Evolutionary conservation across 2,888 invertebrate genomes (phyloP), one percentile per base, ranked within the genome.

Genomic region (Gortyna flavago): DNA sequence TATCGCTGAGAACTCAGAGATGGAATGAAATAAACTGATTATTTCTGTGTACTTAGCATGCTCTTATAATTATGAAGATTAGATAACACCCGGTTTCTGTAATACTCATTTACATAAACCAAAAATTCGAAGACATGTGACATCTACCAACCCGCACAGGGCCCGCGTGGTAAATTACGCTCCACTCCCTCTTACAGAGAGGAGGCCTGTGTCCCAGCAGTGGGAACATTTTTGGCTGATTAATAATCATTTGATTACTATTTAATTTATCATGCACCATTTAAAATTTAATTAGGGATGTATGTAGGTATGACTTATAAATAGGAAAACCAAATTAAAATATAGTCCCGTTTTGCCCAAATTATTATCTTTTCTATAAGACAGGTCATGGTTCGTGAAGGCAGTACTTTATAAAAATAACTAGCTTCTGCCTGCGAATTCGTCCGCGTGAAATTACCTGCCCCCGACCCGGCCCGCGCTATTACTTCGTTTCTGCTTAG

Each of bases 1-100:
- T 0, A 80, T 77, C 83, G 38, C 57, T 71, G 80, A 41, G 70
- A 82, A 77, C 70, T 67, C 4, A 66, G 18, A 0, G n/a, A 57
- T 66, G 29, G 25, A 35, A 48, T 54, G 38, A 6, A 16, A 7
- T 59, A 38, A 38, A 8, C n/a, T 51, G 59, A 48, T 77, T 77
- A 54, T 44, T 66, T 57, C 0, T 71, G 7, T 18, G 0, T 54
- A 18, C 7, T 69, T 69, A 67, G 18, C 8, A 38, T 38, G 25
- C 0, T 38, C 5, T 35, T 51, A 38, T 29, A 29, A 13, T 59
- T 59, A 18, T 59, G 18, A 13, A n/a, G n/a, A 57, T 57, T n/a
- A n/a, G n/a, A n/a, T n/a, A n/a, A 1, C 57, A n/a, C 7, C 29
- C 7, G 1, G 29, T 29, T 59, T 7, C 13, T 29, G 0, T 38